Evolutionary conservation across 2,797 vertebrate species (phyloP).

Genomic region (Melanotaenia boesemani): DNA sequence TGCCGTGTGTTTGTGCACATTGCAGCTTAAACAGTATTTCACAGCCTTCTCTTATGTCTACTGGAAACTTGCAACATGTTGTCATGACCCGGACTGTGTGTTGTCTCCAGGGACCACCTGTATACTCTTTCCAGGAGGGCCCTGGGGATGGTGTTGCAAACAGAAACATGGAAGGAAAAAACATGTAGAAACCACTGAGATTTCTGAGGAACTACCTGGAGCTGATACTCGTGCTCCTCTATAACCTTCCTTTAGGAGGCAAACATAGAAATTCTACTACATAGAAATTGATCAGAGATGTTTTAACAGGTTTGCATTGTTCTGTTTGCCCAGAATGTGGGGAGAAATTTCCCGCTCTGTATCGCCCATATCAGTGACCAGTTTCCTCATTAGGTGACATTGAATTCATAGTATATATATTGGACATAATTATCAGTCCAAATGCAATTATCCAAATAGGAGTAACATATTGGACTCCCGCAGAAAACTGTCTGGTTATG

Average conservation of each 20-base stretch:
- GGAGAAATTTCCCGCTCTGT: background rate
- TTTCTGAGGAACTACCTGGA: background rate
- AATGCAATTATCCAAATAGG: background rate
- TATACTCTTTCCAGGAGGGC: slow-evolving; percentile 13
- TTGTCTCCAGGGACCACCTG: slow-evolving; percentile 9
- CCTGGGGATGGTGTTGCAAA: slow-evolving; percentile 20
- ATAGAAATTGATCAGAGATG: background rate
- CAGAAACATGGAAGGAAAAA: slow-evolving; percentile 20
- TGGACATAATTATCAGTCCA: background rate
- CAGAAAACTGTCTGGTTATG: too few species aligned
- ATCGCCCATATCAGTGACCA: background rate
- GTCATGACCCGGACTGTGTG: slow-evolving; percentile 23
- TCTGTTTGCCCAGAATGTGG: background rate
- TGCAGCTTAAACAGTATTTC: background rate
- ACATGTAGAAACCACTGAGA: background rate
- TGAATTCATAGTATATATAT: background rate
- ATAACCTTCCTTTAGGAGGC: background rate
- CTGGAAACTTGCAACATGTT: slow-evolving; percentile 48
- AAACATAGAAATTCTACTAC: background rate
- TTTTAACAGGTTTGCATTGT: background rate
- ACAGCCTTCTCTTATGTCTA: slow-evolving; percentile 20
- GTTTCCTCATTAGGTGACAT: background rate
- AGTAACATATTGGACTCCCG: too few species aligned
- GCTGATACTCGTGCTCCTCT: background rate
- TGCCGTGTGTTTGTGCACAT: background rate